Evolutionary conservation across 2,797 vertebrate species (phyloP).

Genomic region (Chiloscyllium punctatum): DNA sequence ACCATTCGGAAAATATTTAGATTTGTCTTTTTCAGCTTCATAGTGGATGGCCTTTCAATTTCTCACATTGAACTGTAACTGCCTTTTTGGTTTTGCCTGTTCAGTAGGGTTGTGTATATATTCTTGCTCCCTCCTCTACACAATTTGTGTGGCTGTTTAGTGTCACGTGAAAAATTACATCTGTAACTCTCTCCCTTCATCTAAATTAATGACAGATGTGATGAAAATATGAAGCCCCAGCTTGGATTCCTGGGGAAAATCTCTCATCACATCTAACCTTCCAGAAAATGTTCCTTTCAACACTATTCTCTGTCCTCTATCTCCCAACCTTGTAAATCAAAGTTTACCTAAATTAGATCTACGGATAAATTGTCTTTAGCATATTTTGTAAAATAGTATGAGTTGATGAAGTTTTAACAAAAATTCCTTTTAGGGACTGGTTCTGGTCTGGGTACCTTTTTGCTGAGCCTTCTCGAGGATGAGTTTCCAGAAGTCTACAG

Average conservation of each 20-base stretch:
- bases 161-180: background rate
- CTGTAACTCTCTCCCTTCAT: background rate
- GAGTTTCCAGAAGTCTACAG: constrained; percentile 90
- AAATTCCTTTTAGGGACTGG: constrained; percentile 71
- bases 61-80: background rate
- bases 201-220: background rate
- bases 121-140: background rate
- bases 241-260: background rate
- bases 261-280: background rate
- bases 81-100: background rate
- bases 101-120: background rate
- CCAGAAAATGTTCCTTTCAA: background rate
- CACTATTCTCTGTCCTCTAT: background rate
- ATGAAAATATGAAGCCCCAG: background rate
- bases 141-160: background rate
- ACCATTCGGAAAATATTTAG: background rate
- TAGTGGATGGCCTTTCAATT: background rate
- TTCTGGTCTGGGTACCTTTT: constrained; percentile 85
- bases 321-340: background rate
- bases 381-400: background rate
- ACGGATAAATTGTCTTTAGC: background rate
- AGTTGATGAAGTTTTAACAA: background rate
- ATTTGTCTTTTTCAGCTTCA: background rate
- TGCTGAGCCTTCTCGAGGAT: constrained; percentile 81
- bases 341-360: background rate